Evolutionary conservation across 1,140 invertebrate species (phyloP).

Genomic region (Neodiprion virginianus): DNA sequence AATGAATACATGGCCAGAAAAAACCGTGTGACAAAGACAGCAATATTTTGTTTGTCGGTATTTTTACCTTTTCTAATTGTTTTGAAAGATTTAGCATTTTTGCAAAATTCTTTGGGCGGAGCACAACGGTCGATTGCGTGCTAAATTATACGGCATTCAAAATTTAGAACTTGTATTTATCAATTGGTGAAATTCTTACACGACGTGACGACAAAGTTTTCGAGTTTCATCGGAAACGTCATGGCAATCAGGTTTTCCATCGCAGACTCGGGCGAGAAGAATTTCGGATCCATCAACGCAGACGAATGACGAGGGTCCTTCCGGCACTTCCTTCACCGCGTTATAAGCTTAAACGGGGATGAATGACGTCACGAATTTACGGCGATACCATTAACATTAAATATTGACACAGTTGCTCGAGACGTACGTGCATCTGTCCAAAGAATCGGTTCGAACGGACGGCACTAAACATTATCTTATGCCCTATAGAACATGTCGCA

Average conservation of each 20-base stretch:
- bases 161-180: no score
- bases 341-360: neutral
- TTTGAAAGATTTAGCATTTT: no score
- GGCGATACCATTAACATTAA: neutral
- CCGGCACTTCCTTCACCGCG: neutral
- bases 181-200: conserved; percentile 31
- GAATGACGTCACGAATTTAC: neutral
- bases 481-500: no score
- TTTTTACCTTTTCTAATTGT: no score
- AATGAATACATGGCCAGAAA: no score
- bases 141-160: no score
- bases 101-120: no score
- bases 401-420: conserved; percentile 13
- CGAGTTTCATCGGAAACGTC: conserved; percentile 77
- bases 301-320: conserved; percentile 24
- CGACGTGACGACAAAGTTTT: conserved; percentile 41
- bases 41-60: neutral
- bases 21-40: neutral
- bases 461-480: neutral
- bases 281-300: conserved; percentile 55
- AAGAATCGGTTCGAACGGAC: conserved; percentile 2
- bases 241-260: conserved; percentile 76
- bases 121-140: no score
- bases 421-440: conserved; percentile 1
- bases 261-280: conserved; percentile 70